A percentile compares a stretch with the other conserved stretches of the same genome.
Evolutionary conservation across 64 coral and sea anemone species (phyloP).

Genomic region (Anthopleura sola): DNA sequence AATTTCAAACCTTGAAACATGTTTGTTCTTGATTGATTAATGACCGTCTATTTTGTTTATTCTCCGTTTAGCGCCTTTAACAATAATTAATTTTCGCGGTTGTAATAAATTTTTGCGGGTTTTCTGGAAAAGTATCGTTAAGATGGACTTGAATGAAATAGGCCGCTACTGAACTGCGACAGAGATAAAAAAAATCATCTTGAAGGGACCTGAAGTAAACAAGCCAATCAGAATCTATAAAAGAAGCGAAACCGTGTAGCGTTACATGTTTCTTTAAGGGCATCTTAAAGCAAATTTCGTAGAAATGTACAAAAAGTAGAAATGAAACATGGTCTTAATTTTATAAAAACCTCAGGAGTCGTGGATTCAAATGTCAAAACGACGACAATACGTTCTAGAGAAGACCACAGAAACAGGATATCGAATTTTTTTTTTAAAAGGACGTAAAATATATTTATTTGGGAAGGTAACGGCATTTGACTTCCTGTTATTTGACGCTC

Average conservation of each 20-base stretch:
- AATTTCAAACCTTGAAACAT: not conserved
- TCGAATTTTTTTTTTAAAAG: not conserved
- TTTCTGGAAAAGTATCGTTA: not conserved
- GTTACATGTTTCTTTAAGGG: not conserved
- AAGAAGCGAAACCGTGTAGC: not conserved
- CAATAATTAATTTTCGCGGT: constrained; percentile 3
- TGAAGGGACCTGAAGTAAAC: not conserved
- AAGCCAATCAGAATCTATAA: not conserved
- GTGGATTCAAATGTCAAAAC: not conserved
- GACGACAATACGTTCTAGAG: not conserved
- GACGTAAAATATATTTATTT: not conserved
- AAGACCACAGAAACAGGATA: not conserved
- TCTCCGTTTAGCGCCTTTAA: not conserved
- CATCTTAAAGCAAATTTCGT: not conserved
- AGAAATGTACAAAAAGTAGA: too few species aligned
- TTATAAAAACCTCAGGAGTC: not conserved
- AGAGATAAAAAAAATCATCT: not conserved
- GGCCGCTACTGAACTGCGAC: too few species aligned
- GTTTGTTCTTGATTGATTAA: not conserved
- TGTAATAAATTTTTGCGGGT: not conserved
- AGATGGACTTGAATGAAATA: not conserved
- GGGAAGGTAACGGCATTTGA: not conserved
- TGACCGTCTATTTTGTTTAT: not conserved
- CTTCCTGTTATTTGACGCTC: not conserved
- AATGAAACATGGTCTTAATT: too few species aligned